Evolutionary conservation across 2,113 vertebrate species (phyloP).

Genomic region (Peromyscus maniculatus): DNA sequence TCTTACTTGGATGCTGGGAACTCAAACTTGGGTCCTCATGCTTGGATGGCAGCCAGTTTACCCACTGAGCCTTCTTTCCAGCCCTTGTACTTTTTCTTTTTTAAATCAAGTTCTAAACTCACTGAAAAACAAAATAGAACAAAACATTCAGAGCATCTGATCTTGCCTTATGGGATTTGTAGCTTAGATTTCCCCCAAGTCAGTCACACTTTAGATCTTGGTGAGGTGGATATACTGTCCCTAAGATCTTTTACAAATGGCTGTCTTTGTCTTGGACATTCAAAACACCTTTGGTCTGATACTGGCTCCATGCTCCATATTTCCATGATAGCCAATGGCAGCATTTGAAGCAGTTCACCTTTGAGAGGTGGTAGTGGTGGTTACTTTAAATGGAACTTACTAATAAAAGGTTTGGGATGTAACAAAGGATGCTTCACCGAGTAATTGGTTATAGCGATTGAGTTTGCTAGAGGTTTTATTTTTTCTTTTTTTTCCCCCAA

Average conservation of each 20-base stretch:
- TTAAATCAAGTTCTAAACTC: slow-evolving; percentile 21
- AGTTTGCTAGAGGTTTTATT: slow-evolving; percentile 46
- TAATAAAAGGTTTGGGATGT: slow-evolving; percentile 54
- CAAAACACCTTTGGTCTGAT: neutral
- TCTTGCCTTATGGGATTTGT: slow-evolving; percentile 9
- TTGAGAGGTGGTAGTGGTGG: neutral
- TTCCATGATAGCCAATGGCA: neutral
- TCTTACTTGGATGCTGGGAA: neutral
- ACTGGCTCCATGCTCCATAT: neutral
- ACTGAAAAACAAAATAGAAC: neutral
- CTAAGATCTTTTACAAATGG: slow-evolving; percentile 36
- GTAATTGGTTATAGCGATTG: slow-evolving; percentile 64
- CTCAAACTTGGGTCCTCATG: neutral
- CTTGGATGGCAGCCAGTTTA: neutral
- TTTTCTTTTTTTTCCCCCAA: neutral
- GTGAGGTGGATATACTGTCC: neutral
- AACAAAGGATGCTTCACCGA: slow-evolving; percentile 38
- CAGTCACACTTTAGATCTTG: neutral
- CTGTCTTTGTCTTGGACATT: slow-evolving; percentile 36
- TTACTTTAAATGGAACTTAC: slow-evolving; percentile 57
- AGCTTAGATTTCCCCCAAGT: slow-evolving; percentile 14
- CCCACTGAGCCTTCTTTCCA: neutral
- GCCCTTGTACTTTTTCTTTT: neutral
- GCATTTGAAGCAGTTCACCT: neutral
- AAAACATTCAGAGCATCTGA: slow-evolving; percentile 44